Evolutionary conservation across 1,140 invertebrate genomes (phyloP), one percentile per base, ranked within the genome.

Genomic region (Heliothis subflexa): DNA sequence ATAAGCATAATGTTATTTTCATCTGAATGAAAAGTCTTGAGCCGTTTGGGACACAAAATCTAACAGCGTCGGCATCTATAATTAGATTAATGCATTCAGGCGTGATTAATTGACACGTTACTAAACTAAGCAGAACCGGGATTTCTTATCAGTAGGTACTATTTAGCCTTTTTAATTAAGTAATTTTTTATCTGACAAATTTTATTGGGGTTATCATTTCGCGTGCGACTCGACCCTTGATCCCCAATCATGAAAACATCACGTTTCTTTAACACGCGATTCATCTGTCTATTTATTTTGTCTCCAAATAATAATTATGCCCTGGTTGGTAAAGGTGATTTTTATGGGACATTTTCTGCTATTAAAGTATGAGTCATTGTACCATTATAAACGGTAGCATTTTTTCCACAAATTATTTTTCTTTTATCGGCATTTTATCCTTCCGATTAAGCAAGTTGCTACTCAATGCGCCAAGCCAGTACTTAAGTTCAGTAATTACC

Each of bases 241-340:
- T 66, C 62, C 3, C 49, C 66, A 70, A 70, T n/a, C 40, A 66
- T 66, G 62, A 52, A 52, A 52, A 52, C 18, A 70, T 70, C 66
- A 70, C 66, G 66, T 70, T 28, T 52, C 7, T 70, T 7, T 40
- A 66, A 18, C 14, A 3, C n/a, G n/a, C 16, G 16, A 66, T 66
- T 11, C 3, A 18, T 55, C n/a, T 55, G 11, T 11, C n/a, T 21
- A 40, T 55, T 7, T 11, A 18, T 21, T 18, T 10, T 55, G 54
- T 18, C 0, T 55, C 16, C 7, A 16, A 11, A 2, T 11, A 55
- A 18, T 55, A 11, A n/a, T 55, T 55, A 18, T 55, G 0, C 21
- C 14, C 16, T 18, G 18, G 16, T 55, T 5, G 33, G 33, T 0
- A 40, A 40, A 40, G 33, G 33, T 40, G 33, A 40, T 40, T 9